phyloP scores from a whole-genome alignment of 2,113 vertebrate genomes.

The Scytalopus superciliaris region DNA sequence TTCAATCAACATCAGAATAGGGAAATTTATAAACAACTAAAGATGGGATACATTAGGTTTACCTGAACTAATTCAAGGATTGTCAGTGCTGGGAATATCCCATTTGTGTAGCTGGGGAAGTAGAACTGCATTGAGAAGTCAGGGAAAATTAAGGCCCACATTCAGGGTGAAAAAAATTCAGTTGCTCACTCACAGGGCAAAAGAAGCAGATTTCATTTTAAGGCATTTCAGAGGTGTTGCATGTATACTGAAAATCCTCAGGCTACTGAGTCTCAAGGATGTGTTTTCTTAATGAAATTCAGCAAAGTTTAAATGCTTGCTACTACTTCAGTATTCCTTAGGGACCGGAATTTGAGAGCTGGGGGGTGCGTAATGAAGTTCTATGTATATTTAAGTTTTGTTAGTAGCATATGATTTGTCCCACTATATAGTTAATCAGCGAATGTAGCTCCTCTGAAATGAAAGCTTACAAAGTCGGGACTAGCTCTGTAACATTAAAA shows the following conservation, averaged over 20 bases:
- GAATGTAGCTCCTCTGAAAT: conserved; percentile 43
- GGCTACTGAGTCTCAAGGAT: not conserved
- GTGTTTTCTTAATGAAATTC: conserved; percentile 51
- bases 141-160: not conserved
- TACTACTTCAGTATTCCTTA: conserved; percentile 51
- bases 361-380: conserved; percentile 39
- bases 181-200: fast-evolving
- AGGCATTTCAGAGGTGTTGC: not conserved
- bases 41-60: not conserved
- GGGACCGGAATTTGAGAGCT: conserved; percentile 5
- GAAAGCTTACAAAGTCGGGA: conserved; percentile 29
- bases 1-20: not conserved
- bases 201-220: not conserved
- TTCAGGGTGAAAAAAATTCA: not conserved
- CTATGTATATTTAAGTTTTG: conserved; percentile 61
- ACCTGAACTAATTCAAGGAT: not conserved
- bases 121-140: not conserved
- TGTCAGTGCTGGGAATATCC: not conserved
- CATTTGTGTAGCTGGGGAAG: not conserved
- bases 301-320: conserved; percentile 47
- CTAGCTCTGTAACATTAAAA: conserved; percentile 37
- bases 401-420: conserved; percentile 47
- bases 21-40: not conserved
- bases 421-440: conserved; percentile 51
- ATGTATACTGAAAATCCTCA: not conserved